Evolutionary conservation across 1,140 invertebrate species (phyloP), one percentile per base, ranked within the genome.

Genomic region (Rhyzopertha dominica): DNA sequence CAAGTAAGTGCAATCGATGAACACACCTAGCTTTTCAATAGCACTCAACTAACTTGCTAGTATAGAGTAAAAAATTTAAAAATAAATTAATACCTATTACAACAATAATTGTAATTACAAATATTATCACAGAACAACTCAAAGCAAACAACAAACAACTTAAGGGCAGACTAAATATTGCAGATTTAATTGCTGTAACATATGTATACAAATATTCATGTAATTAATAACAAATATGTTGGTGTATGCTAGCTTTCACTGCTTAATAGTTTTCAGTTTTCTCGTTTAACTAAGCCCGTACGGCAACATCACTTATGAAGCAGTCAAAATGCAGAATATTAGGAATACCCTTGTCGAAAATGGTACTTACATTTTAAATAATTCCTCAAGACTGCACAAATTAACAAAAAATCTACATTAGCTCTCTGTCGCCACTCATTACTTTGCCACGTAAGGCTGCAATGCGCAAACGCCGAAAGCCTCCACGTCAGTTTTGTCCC

Each of bases 381-480:
- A 59, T 53, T 47, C 43, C 43, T 51, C 56, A 61, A 62, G 56
- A 64, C 58, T 65, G 65, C 62, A 67, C 53, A 58, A 56, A 55
- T 62, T 59, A 68, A 64, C 41, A 58, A 65, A 56, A 62, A 67
- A 62, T 63, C 63, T 59, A 41, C 62, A 63, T 66, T 56, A 65
- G 47, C 51, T 58, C 58, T 53, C 53, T 61, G 62, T 47, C 59
- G 57, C 53, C 45, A 54, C 50, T 62, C 52, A 54, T 54, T 65
- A 61, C 57, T 67, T 60, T 77, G 76, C 76, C 75, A 78, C 75
- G 76, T 78, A 78, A 77, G 73, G 74, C 63, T 57, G 57, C 55
- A 71, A 54, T 67, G 66, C 74, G 73, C 75, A 75, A 71, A 74
- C 68, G 50, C 43, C 51, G 45, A 62, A 64, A 62, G 60, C 58